Evolutionary conservation across 1,140 invertebrate genomes (phyloP).

Genomic region (Ceratoteleas bidentatus): DNA sequence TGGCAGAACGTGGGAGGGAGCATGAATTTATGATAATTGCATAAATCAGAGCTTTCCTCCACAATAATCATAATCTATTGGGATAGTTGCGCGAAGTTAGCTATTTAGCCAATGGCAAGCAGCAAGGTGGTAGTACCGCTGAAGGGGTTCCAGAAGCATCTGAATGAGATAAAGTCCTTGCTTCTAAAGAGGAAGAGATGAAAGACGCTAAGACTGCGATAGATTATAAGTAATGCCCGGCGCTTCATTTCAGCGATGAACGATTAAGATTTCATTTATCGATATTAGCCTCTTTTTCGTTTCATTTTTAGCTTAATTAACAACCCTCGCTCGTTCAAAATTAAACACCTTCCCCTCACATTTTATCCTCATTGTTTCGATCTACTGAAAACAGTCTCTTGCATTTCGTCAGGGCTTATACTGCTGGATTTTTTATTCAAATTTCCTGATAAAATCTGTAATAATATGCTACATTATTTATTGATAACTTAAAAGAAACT

Average conservation of each 20-base stretch:
- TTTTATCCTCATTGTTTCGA: background rate
- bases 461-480: too few species aligned
- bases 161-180: slow-evolving; percentile 78
- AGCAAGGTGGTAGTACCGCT: slow-evolving; percentile 68
- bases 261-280: slow-evolving; percentile 54
- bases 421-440: too few species aligned
- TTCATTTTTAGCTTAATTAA: slow-evolving; percentile 29
- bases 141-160: slow-evolving; percentile 67
- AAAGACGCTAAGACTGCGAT: slow-evolving; percentile 48
- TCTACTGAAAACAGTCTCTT: background rate
- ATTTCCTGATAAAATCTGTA: too few species aligned
- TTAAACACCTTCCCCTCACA: slow-evolving; percentile 7
- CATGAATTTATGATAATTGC: slow-evolving; percentile 81
- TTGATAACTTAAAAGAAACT: too few species aligned
- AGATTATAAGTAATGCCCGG: slow-evolving; percentile 61
- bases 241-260: slow-evolving; percentile 51
- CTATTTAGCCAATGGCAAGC: slow-evolving; percentile 80
- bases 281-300: slow-evolving; percentile 33
- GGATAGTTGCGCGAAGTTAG: slow-evolving; percentile 81
- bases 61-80: slow-evolving; percentile 82
- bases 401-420: background rate
- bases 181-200: slow-evolving; percentile 67
- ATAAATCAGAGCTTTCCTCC: slow-evolving; percentile 81
- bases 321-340: slow-evolving; percentile 8
- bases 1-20: slow-evolving; percentile 71